These are phyloP conservation scores for Drepanosiphum platanoidis DNA, from an alignment of 2,888 invertebrate species.

Conservation along the genomic window DNA sequence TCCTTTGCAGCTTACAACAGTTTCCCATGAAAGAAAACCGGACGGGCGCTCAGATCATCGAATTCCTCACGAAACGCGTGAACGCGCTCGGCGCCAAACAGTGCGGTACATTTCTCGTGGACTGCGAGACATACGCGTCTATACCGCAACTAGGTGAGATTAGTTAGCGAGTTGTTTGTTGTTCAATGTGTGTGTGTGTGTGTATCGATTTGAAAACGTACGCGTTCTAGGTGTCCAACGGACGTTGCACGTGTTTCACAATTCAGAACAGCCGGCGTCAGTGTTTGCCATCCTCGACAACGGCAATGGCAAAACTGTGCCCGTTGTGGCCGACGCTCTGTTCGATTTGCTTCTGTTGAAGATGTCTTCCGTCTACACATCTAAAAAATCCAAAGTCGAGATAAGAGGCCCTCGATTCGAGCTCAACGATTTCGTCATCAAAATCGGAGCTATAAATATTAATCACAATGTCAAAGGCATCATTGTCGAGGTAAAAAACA, in stretches of 20 bases:
- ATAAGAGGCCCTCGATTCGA: slow-evolving; percentile 89
- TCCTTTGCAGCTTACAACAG: slow-evolving; percentile 78
- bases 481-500: slow-evolving; percentile 79
- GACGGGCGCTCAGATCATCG: slow-evolving; percentile 90
- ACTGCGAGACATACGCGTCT: slow-evolving; percentile 92
- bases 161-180: not conserved
- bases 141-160: slow-evolving; percentile 75
- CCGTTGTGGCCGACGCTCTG: slow-evolving; percentile 88
- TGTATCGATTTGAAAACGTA: too few relatives aligned
- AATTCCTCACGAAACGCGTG: slow-evolving; percentile 85
- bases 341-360: slow-evolving; percentile 92
- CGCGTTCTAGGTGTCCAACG: slow-evolving; percentile 75
- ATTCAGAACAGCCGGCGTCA: slow-evolving; percentile 94
- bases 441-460: slow-evolving; percentile 91
- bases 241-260: slow-evolving; percentile 91
- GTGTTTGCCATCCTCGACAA: slow-evolving; percentile 92
- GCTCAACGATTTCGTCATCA: slow-evolving; percentile 91
- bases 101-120: slow-evolving; percentile 90
- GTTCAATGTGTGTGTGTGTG: not conserved
- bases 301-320: slow-evolving; percentile 81
- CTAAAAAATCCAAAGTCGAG: slow-evolving; percentile 89
- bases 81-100: slow-evolving; percentile 86
- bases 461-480: slow-evolving; percentile 94
- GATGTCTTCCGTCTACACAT: slow-evolving; percentile 85
- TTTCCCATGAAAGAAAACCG: slow-evolving; percentile 89